phyloP scores from a whole-genome alignment of 2,797 vertebrate genomes.

The Alfaro cultratus region DNA sequence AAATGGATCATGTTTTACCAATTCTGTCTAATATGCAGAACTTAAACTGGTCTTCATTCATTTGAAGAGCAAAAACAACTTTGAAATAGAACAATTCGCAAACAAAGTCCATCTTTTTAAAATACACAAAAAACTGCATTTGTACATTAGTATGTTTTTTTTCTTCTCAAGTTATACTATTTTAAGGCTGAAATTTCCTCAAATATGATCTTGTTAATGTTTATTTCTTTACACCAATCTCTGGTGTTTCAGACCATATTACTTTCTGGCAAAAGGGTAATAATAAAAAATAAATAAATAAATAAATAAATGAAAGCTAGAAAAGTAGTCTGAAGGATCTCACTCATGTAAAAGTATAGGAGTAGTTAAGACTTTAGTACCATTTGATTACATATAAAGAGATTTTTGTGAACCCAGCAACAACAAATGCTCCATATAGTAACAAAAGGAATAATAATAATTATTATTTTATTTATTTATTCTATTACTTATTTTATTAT shows the following conservation, averaged over 20 bases:
- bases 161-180: not conserved
- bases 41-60: not conserved
- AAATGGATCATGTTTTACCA: not conserved
- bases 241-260: not conserved
- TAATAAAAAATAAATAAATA: not conserved
- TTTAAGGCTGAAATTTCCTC: not conserved
- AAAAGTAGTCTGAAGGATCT: not conserved
- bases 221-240: not conserved
- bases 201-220: not conserved
- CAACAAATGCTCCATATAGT: not conserved
- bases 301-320: not conserved
- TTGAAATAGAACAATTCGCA: not conserved
- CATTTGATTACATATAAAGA: not conserved
- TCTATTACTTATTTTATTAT: too few species aligned
- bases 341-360: not conserved
- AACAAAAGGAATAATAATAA: not conserved
- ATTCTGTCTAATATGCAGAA: not conserved
- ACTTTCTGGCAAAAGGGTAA: not conserved
- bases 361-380: too few species aligned
- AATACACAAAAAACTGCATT: not conserved
- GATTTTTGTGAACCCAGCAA: not conserved
- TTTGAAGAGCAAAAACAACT: not conserved
- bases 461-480: too few species aligned
- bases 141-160: not conserved
- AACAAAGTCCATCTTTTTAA: not conserved